phyloP scores from a whole-genome alignment of 2,888 invertebrate species.

The Heliconius ismenius region DNA sequence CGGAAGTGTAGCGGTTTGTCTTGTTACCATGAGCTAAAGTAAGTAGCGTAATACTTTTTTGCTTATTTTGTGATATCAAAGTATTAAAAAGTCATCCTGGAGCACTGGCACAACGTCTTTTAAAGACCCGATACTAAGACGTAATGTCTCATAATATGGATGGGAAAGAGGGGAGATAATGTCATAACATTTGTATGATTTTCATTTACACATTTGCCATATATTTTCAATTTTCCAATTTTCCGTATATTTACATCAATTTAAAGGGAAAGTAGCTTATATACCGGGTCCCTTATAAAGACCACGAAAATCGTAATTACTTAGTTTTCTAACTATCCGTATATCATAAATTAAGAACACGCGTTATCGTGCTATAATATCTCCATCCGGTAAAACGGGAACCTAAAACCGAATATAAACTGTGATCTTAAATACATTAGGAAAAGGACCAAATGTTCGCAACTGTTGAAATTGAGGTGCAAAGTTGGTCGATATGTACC shows the following conservation, averaged over 20 bases:
- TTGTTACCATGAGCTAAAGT: not conserved
- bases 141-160: too few relatives aligned
- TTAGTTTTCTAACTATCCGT: not conserved
- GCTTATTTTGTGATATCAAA: too few relatives aligned
- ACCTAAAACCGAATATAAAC: conserved; percentile 28
- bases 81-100: too few relatives aligned
- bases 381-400: not conserved
- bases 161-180: too few relatives aligned
- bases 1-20: not conserved
- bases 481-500: conserved; percentile 37
- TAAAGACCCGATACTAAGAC: too few relatives aligned
- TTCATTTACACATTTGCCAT: too few relatives aligned
- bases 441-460: conserved; percentile 37
- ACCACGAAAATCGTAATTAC: not conserved
- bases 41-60: not conserved
- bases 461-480: conserved; percentile 42
- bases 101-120: too few relatives aligned
- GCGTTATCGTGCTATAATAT: not conserved
- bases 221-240: too few relatives aligned
- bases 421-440: conserved; percentile 43
- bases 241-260: too few relatives aligned
- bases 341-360: not conserved
- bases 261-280: too few relatives aligned
- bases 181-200: too few relatives aligned
- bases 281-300: not conserved